Base-by-base conservation (phyloP, 2,797 vertebrate species). In the Enteromius argenteus region DNA sequence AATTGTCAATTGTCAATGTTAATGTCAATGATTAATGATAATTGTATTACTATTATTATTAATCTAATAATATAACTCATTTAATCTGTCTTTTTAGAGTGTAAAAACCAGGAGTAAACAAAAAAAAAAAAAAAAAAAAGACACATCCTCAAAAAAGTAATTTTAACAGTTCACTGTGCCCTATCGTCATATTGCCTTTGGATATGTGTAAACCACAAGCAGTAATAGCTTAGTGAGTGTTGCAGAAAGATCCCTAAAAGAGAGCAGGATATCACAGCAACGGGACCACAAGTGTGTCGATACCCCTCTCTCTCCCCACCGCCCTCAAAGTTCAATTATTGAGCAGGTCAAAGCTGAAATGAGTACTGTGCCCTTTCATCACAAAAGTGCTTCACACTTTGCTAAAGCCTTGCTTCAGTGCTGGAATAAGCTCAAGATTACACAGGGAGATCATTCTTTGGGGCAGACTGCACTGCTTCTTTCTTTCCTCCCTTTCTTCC, bases 391-490 rank as follows among this genome's bases (percentile, higher is more conserved):
- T 90, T 90, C 85, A 85, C 89, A 92, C 90, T 82, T 90, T 92
- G 87, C 90, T 90, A 88, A 88, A 92, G 91, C 88, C 84, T 89
- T 77, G 86, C 91, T 90, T 86, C 91, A 89, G 87, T 73, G 86
- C 44, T 85, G 91, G 92, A 92, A 91, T 90, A 90, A 88, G 90
- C 90, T 93, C 89, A 89, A 93, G 91, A 93, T 93, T 91, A 91
- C 94, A 95, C 94, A 95, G 89, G 86, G 92, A 90, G 92, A 92
- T 94, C 95, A 94, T 95, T 95, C 93, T 94, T 83, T 86, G 75
- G 23, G 11, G 11, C 81, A 84, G 79, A 68, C 75, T 74, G 37
- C 23, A 71, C 15, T 44, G 46, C 71, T 56, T 76, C 51, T 78
- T 68, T 84, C 83, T 62, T n/a, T 62, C 58, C 21, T 72, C 58